phyloP scores from a whole-genome alignment of 2,113 vertebrate genomes.

The Chloroceryle aenea region DNA sequence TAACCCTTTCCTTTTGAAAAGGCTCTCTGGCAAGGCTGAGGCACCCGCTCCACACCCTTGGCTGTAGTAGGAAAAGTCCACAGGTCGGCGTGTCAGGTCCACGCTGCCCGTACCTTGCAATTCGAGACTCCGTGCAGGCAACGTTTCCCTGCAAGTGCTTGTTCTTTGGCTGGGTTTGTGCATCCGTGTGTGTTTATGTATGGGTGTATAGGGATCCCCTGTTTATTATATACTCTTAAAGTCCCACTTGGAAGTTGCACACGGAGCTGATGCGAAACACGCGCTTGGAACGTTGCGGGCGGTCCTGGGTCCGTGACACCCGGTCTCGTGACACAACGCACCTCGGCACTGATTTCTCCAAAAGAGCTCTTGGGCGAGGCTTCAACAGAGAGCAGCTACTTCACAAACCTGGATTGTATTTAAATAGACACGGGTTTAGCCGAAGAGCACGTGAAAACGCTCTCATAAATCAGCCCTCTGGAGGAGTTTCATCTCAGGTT shows the following conservation, averaged over 20 bases:
- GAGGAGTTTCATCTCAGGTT: not conserved
- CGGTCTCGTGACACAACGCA: not conserved
- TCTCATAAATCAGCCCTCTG: not conserved
- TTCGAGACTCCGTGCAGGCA: accelerated
- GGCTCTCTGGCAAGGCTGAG: not conserved
- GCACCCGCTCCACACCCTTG: not conserved
- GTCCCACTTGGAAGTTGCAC: accelerated
- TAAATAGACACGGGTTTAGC: not conserved
- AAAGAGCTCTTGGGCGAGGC: not conserved
- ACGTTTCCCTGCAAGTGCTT: not conserved
- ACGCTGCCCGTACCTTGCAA: not conserved
- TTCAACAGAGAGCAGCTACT: not conserved
- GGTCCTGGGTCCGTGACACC: not conserved
- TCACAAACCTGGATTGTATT: not conserved
- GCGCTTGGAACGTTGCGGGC: accelerated
- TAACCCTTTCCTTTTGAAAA: not conserved
- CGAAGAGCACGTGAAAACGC: not conserved
- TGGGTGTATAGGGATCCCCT: not conserved
- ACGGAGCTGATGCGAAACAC: not conserved
- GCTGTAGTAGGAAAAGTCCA: accelerated
- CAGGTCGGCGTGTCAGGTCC: not conserved
- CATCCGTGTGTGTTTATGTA: accelerated
- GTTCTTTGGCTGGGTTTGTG: not conserved
- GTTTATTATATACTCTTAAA: accelerated
- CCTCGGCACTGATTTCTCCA: not conserved